Evolutionary conservation across 2,888 invertebrate genomes (phyloP).

Genomic region (Diachrysia chrysitis): DNA sequence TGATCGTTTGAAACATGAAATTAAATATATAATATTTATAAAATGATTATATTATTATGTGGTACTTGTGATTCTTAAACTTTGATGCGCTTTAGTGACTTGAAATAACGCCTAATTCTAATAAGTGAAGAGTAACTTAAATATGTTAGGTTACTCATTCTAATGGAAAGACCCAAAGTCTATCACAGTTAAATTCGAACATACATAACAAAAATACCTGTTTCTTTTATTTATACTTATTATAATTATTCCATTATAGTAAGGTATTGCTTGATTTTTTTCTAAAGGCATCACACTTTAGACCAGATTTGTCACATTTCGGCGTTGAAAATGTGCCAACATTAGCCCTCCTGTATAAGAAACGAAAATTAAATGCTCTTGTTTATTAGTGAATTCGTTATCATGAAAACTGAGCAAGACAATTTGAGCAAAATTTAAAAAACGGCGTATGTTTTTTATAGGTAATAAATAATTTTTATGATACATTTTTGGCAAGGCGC

Average conservation of each 20-base stretch:
- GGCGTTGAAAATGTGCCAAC: conserved; percentile 9
- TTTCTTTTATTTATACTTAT: conserved; percentile 35
- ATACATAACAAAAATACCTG: conserved; percentile 60
- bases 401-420: conserved; percentile 71
- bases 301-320: conserved; percentile 13
- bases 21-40: conserved; percentile 10
- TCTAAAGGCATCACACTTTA: conserved; percentile 21
- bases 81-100: conserved; percentile 43
- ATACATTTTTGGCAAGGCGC: conserved; percentile 84
- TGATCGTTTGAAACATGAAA: conserved; percentile 26
- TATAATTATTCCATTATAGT: conserved; percentile 33
- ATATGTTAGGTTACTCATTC: conserved; percentile 34
- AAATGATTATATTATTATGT: background rate
- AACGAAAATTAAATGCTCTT: conserved; percentile 37
- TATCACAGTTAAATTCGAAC: conserved; percentile 81
- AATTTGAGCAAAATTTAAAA: conserved; percentile 68
- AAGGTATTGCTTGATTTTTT: conserved; percentile 37
- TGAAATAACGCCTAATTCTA: conserved; percentile 36
- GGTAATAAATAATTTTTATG: conserved; percentile 62
- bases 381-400: conserved; percentile 42
- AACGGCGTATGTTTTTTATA: conserved; percentile 55
- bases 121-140: conserved; percentile 26
- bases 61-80: conserved; percentile 13
- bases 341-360: conserved; percentile 15
- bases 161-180: conserved; percentile 60